Base-by-base conservation (phyloP, 2,113 vertebrate species). In the Bettongia penicillata region DNA sequence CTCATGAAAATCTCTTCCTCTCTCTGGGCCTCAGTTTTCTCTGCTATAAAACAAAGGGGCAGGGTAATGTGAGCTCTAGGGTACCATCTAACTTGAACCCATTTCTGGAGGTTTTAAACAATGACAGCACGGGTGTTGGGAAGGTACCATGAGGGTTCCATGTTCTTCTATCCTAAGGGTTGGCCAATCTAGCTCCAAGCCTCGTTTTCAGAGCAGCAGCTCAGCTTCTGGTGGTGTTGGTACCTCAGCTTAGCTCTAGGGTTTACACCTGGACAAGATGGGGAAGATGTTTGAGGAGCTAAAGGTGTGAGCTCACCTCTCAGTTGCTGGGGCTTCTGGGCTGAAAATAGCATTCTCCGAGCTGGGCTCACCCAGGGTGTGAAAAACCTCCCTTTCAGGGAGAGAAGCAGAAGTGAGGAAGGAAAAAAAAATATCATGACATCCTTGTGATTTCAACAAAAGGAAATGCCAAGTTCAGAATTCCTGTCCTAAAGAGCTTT, bases 261-360 rank as follows among this genome's bases (percentile, higher is more conserved):
- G 68, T 84, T 84, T 16, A 84, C n/a, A 84, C 68, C 91, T 95
- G 77, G 91, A 49, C 12, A 1, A 91, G 96, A 90, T 3, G 2
- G 90, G 93, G 10, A 3, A 49, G 49, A 53, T 0, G 43, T 68
- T 77, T 90, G 92, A 61, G 84, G 53, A 94, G 93, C 57, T 92
- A 94, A 90, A 77, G 91, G 53, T 94, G 93, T 95, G 97, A 97
- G 95, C 97, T 98, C 97, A 96, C 93, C 93, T 97, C 96, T 96
- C 96, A 96, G 96, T 94, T 94, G 97, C 94, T 96, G 90, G 94
- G 93, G 96, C 94, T 97, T 95, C 96, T 95, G 94, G 61, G 95
- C 96, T 96, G 96, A 97, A 98, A 98, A 98, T 98, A 98, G 97
- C 96, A 89, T 93, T 97, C 48, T 96, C 90, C 93, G 8, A 77